These are phyloP conservation scores for Neoaliturus tenellus DNA, from an alignment of 2,888 invertebrate genomes.

Conservation along the genomic window DNA sequence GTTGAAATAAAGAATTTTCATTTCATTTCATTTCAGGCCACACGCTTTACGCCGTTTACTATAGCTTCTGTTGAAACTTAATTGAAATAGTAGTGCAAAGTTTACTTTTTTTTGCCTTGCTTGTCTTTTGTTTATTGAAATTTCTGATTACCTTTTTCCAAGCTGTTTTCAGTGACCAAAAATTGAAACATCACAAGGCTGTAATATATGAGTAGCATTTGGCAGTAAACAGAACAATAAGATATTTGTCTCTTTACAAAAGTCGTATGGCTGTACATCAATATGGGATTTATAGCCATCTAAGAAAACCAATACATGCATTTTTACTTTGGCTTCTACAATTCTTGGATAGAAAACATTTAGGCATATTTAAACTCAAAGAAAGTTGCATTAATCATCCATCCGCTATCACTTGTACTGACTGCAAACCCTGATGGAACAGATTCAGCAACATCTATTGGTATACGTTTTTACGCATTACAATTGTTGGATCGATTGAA, in stretches of 20 bases:
- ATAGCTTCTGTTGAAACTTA: background rate
- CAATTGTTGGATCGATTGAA: slow-evolving; percentile 64
- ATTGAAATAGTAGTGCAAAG: background rate
- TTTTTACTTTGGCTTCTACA: slow-evolving; percentile 51
- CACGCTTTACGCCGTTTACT: background rate
- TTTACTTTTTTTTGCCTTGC: background rate
- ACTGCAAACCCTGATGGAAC: slow-evolving; percentile 65
- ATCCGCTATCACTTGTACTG: slow-evolving; percentile 65
- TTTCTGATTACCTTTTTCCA: slow-evolving; percentile 56
- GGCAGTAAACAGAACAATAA: slow-evolving; percentile 60
- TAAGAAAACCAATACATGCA: slow-evolving; percentile 57
- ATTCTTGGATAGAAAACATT: slow-evolving; percentile 62
- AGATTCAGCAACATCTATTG: slow-evolving; percentile 62
- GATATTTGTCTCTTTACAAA: slow-evolving; percentile 60
- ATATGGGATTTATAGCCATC: slow-evolving; percentile 64
- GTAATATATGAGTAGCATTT: slow-evolving; percentile 64
- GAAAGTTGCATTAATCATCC: slow-evolving; percentile 67
- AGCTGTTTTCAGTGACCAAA: slow-evolving; percentile 63
- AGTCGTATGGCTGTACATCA: slow-evolving; percentile 61
- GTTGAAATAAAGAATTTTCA: no score
- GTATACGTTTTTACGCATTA: slow-evolving; percentile 66
- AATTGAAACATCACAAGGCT: slow-evolving; percentile 65
- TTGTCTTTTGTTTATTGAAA: background rate
- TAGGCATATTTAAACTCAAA: slow-evolving; percentile 63
- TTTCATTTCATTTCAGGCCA: no score